phyloP scores from a whole-genome alignment of 2,113 vertebrate genomes.

The Nasalis larvatus region DNA sequence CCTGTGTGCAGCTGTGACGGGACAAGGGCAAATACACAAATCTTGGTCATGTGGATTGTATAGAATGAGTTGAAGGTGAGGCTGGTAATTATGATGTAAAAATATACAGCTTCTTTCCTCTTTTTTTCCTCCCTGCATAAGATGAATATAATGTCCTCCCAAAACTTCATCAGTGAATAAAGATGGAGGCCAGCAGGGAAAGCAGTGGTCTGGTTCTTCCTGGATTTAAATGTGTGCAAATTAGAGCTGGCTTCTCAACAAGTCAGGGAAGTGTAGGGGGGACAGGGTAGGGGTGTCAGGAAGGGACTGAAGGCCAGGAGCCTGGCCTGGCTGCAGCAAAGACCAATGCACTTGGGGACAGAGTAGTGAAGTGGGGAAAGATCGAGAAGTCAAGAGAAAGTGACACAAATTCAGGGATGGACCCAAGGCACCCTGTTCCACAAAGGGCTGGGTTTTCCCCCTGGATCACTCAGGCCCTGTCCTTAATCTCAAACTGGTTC shows the following conservation, averaged over 20 bases:
- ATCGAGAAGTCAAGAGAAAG: not conserved
- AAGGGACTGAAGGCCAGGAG: not conserved
- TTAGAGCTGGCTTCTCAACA: not conserved
- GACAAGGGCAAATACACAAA: too few relatives aligned
- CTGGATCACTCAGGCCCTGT: too few relatives aligned
- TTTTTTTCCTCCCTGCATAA: not conserved
- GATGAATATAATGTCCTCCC: not conserved
- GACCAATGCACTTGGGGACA: not conserved
- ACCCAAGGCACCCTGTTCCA: not conserved
- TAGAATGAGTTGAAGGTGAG: not conserved
- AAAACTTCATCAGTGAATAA: not conserved
- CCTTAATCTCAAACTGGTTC: not conserved
- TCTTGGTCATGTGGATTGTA: not conserved
- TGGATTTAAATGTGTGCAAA: not conserved
- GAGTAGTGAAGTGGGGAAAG: not conserved
- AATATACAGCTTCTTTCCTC: not conserved
- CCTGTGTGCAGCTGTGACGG: accelerated
- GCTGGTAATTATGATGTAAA: not conserved
- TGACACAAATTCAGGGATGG: not conserved
- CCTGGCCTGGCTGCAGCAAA: not conserved
- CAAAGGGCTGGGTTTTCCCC: not conserved
- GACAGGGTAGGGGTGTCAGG: not conserved
- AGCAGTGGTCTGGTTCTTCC: not conserved
- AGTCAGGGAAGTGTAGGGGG: not conserved
- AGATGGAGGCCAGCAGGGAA: not conserved